Percentiles rank a stretch among this genome's conserved stretches.
phyloP scores from a whole-genome alignment of 2,797 vertebrate species.

The Balearica regulorum region DNA sequence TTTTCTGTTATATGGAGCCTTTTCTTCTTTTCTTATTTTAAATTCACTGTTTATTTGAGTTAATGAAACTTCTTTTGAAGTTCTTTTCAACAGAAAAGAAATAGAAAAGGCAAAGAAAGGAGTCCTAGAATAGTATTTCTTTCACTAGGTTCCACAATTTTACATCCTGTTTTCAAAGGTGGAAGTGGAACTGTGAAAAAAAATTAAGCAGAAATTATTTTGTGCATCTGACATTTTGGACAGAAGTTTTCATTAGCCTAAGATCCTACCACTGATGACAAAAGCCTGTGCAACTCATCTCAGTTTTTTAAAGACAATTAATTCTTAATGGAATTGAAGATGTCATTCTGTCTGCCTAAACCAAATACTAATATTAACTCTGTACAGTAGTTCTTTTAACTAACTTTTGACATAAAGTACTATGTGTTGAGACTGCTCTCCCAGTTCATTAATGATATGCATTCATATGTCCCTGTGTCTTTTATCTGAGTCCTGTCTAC shows the following conservation, averaged over 20 bases:
- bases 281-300: background rate
- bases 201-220: background rate
- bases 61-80: background rate
- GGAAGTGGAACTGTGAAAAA: background rate
- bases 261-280: background rate
- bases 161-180: background rate
- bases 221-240: background rate
- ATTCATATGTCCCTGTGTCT: slow-evolving; percentile 75
- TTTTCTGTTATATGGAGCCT: background rate
- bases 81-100: background rate
- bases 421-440: slow-evolving; percentile 44
- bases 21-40: background rate
- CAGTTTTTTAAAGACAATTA: background rate
- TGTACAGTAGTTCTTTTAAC: background rate
- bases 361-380: background rate
- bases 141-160: background rate
- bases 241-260: background rate
- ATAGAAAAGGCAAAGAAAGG: background rate
- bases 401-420: slow-evolving; percentile 74
- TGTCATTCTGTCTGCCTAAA: background rate
- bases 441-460: slow-evolving; percentile 71
- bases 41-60: background rate
- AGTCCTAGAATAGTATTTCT: background rate
- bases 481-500: slow-evolving; percentile 42
- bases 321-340: background rate